Base-by-base conservation (phyloP, 2,888 invertebrate genomes). In the Cactoblastis cactorum region DNA sequence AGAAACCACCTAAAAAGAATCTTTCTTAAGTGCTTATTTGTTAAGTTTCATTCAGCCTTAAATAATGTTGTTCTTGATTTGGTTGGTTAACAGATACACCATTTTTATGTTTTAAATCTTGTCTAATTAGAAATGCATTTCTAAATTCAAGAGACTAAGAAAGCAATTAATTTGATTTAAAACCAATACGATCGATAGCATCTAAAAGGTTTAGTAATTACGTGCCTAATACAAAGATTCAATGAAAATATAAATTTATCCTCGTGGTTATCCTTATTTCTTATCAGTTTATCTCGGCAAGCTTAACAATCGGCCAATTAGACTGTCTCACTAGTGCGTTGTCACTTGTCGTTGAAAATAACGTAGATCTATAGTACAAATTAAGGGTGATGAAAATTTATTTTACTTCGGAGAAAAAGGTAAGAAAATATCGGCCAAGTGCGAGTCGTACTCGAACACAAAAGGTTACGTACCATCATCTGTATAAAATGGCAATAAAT, bases 221-320 rank as follows among this genome's bases (percentile, higher is more conserved):
- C 46, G 38, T 51, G 12, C 53, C 53, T 34, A 35, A 47, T 49
- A 49, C 32, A 49, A 28, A 22, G 19, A 48, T 54, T 56, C 47
- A 56, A 58, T 58, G 53, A 53, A 58, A 58, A 56, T 55, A 56
- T 55, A 54, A 54, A 53, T 54, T 52, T 33, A 49, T 53, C 41
- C 51, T 49, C 22, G 45, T 39, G 46, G 46, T 43, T 28, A 28
- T 28, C 43, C 43, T 28, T 49, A 45, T 48, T 51, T 53, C 50
- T 58, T 55, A 69, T 68, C 60, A 52, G 51, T 57, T 53, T 58
- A 71, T 77, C 76, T 70, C 67, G 68, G 71, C 67, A 72, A 77
- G 72, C 77, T 67, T 61, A 61, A 79, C 77, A 78, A 79, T 79
- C 74, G 61, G 57, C 78, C 75, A 80, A 77, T 79, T 79, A 78